These are phyloP conservation scores for Suillia variegata DNA, from an alignment of 2,888 invertebrate genomes.

Conservation along the genomic window DNA sequence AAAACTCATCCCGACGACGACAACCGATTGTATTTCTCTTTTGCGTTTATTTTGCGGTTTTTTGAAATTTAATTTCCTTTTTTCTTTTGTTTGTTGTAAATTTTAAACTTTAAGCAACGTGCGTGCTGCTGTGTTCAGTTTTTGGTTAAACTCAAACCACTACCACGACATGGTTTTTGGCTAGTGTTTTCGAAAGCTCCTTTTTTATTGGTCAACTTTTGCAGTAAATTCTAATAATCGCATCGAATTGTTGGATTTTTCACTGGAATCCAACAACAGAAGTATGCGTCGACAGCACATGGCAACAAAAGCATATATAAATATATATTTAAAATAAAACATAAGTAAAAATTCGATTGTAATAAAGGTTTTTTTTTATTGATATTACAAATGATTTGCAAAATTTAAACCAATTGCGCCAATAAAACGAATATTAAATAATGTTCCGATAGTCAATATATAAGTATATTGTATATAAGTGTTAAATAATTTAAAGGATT, in stretches of 20 bases:
- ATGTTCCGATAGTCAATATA: too few relatives aligned
- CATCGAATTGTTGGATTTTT: conserved; percentile 19
- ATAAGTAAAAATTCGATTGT: background rate
- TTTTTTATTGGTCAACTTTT: too few relatives aligned
- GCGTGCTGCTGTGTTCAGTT: too few relatives aligned
- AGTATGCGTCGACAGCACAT: too few relatives aligned
- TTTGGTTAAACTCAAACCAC: too few relatives aligned
- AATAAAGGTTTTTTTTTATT: background rate
- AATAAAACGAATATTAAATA: background rate
- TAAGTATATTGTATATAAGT: too few relatives aligned
- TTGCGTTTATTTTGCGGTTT: background rate
- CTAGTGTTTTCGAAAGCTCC: too few relatives aligned
- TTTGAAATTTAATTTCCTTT: background rate
- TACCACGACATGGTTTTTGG: too few relatives aligned
- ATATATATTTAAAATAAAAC: background rate
- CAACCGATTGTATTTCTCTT: background rate
- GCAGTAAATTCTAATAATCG: too few relatives aligned
- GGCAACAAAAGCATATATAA: background rate
- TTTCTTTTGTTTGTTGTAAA: background rate
- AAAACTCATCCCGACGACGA: background rate
- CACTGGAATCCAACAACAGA: too few relatives aligned
- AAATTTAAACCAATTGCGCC: background rate
- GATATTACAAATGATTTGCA: background rate
- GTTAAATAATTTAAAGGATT: too few relatives aligned
- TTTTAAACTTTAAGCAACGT: background rate